These are phyloP conservation scores for Pseudochirops corinnae DNA, from an alignment of 2,797 vertebrate species.

Conservation along the genomic window DNA sequence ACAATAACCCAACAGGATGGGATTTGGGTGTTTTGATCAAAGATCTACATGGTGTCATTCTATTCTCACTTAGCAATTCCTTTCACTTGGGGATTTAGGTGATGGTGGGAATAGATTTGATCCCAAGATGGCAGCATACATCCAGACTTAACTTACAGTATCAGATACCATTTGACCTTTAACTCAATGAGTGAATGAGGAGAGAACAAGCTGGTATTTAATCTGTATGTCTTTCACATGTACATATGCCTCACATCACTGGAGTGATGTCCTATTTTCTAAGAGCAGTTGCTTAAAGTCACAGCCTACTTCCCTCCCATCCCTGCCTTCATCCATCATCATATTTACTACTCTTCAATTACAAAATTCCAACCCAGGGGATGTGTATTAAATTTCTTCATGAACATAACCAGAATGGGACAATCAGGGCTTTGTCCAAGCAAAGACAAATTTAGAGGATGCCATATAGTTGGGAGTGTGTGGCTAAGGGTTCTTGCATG, in stretches of 20 bases:
- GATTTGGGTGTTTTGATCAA: neutral
- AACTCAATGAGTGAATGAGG: neutral
- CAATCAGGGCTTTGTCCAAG: neutral
- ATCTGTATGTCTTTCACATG: conserved; percentile 10
- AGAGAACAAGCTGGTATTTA: neutral
- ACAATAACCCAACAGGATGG: neutral
- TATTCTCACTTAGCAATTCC: neutral
- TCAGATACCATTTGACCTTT: neutral
- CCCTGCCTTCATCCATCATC: neutral
- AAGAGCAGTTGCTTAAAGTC: neutral
- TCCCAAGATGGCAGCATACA: neutral
- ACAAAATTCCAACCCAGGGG: neutral
- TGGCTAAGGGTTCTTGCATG: neutral
- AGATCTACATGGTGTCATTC: neutral
- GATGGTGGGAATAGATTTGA: neutral
- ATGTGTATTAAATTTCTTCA: neutral
- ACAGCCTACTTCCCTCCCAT: neutral
- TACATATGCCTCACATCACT: neutral
- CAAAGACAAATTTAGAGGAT: neutral
- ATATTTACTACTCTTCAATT: neutral
- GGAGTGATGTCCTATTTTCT: neutral
- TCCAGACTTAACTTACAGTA: neutral
- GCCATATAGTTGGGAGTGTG: neutral
- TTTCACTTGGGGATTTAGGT: neutral
- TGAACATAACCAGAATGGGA: neutral